Conservation (phyloP, 1,140 invertebrate genomes). For the Matsumurasca onukii region DNA sequence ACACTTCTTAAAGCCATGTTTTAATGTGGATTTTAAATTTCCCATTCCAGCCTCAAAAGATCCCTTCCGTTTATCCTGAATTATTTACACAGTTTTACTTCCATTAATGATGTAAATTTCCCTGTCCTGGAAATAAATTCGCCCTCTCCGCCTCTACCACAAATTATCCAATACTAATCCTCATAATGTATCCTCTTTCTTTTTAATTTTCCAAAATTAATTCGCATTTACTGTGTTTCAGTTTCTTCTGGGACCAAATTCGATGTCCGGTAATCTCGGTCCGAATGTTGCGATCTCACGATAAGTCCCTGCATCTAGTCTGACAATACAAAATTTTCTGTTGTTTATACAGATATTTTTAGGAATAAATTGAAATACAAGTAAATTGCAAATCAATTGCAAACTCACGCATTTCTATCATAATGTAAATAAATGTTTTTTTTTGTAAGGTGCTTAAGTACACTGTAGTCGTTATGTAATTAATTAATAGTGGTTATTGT, state of each 20-base stretch:
- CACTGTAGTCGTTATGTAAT: background rate
- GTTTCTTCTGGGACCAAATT: constrained; percentile 10
- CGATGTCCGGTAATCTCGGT: constrained; percentile 12
- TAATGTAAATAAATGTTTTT: background rate
- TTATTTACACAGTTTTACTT: no score
- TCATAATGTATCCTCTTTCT: background rate
- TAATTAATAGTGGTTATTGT: no score
- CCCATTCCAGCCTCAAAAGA: no score
- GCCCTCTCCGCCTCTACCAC: background rate
- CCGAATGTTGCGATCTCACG: constrained; percentile 5
- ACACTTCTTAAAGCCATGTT: no score
- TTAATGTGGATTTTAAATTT: no score
- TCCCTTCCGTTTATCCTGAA: background rate
- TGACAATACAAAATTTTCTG: constrained; percentile 6
- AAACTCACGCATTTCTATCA: no score
- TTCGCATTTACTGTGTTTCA: background rate
- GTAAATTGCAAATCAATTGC: no score
- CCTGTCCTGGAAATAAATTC: background rate
- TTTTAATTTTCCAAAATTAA: background rate
- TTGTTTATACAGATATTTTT: no score
- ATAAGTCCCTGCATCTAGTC: background rate
- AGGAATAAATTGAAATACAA: no score
- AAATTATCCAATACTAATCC: background rate
- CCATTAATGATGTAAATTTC: no score
- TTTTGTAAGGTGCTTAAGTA: constrained; percentile 17